Evolutionary conservation across 2,113 vertebrate genomes (phyloP).

Genomic region (Nettapus auritus): DNA sequence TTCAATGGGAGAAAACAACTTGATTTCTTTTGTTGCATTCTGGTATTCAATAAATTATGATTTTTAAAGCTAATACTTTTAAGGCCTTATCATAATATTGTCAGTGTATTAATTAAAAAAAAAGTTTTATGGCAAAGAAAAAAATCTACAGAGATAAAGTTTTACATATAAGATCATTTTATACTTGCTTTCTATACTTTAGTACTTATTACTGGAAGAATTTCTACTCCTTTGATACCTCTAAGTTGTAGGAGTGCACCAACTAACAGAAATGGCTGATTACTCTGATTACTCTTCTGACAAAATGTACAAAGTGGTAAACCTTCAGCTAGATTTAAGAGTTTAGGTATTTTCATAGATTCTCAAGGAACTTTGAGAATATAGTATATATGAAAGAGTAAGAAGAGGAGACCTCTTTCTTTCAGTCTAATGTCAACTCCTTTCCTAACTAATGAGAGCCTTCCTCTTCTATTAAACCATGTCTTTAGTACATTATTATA

Average conservation of each 20-base stretch:
- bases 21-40: neutral
- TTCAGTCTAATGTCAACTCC: neutral
- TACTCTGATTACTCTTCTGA: neutral
- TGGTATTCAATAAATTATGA: neutral
- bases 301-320: neutral
- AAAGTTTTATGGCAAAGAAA: neutral
- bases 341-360: neutral
- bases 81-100: neutral
- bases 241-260: neutral
- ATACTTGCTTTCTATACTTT: neutral
- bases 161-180: neutral
- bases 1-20: neutral
- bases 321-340: neutral
- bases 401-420: neutral
- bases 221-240: neutral
- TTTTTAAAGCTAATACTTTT: neutral
- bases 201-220: neutral
- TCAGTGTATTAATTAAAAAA: neutral
- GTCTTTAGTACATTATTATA: neutral
- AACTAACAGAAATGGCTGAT: rapidly evolving
- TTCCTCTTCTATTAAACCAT: neutral
- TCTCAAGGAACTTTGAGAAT: neutral
- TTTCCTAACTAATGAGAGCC: neutral
- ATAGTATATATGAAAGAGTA: neutral
- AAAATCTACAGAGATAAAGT: neutral